These are phyloP conservation scores for Odobenus rosmarus DNA, from an alignment of 2,113 vertebrate species.

Conservation along the genomic window DNA sequence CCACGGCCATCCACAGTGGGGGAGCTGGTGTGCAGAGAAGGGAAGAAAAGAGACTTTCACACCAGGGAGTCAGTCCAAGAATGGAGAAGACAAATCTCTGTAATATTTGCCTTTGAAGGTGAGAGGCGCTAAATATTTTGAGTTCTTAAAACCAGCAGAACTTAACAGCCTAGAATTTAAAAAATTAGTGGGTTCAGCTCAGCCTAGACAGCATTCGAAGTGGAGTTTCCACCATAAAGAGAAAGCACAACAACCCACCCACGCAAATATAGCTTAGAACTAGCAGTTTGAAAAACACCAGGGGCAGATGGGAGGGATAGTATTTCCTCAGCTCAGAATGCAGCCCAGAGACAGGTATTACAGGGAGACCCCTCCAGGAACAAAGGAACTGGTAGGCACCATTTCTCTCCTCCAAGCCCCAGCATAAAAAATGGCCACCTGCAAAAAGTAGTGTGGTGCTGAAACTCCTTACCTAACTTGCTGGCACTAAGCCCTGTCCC, in stretches of 20 bases:
- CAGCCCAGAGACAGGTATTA: background rate
- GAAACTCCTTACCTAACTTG: background rate
- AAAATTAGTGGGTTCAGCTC: background rate
- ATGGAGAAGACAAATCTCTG: background rate
- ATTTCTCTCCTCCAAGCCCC: background rate
- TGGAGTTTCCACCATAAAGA: background rate
- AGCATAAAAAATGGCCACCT: background rate
- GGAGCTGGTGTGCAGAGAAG: background rate
- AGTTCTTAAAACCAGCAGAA: background rate
- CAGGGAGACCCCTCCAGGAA: background rate
- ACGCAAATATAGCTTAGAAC: background rate
- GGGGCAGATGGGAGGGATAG: background rate
- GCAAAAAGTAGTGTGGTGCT: background rate
- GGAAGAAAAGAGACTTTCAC: background rate
- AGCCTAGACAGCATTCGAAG: background rate
- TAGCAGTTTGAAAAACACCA: background rate
- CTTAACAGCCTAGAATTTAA: background rate
- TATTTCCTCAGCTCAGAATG: background rate
- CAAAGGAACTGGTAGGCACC: background rate
- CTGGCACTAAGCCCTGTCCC: background rate
- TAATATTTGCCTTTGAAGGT: background rate
- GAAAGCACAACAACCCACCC: background rate
- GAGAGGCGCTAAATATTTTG: background rate
- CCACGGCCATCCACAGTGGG: background rate
- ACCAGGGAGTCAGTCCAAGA: background rate